A percentile compares a stretch with the other conserved stretches of the same genome.
phyloP scores from a whole-genome alignment of 37 sponge, comb jelly and placozoan genomes.

The Geodia barretti region DNA sequence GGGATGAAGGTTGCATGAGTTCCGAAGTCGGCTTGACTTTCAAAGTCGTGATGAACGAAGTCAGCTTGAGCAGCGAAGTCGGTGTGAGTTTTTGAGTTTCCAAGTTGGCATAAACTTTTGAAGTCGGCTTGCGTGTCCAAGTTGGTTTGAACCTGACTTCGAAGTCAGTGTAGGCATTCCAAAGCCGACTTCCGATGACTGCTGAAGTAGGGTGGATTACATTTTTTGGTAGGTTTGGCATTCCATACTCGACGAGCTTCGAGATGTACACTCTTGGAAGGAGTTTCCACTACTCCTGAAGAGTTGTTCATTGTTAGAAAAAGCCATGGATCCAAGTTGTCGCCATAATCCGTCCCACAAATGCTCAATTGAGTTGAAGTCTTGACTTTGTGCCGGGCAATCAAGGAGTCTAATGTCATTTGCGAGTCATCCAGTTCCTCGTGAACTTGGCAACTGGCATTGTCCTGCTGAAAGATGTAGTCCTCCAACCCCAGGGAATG shows the following conservation, averaged over 20 bases:
- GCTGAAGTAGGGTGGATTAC: too few species aligned
- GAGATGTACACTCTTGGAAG: neutral
- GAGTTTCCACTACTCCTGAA: neutral
- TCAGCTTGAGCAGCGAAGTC: too few species aligned
- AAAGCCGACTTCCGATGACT: too few species aligned
- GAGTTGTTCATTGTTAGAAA: neutral
- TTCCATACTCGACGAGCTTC: neutral
- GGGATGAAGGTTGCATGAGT: too few species aligned
- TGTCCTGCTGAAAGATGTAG: constrained; percentile 26
- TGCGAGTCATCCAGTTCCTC: neutral
- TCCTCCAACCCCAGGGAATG: constrained; percentile 3
- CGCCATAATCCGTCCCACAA: neutral
- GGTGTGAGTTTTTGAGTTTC: too few species aligned
- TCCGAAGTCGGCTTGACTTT: too few species aligned
- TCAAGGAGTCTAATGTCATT: neutral
- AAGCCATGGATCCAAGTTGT: neutral
- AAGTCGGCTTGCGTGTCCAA: too few species aligned
- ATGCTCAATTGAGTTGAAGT: neutral
- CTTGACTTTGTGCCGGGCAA: neutral
- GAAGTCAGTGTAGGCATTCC: too few species aligned
- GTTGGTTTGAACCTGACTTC: too few species aligned
- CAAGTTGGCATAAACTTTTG: too few species aligned
- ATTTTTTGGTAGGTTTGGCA: too few species aligned
- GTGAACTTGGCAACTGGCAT: constrained; percentile 20
- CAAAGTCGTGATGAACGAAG: too few species aligned